Percentiles rank a stretch among this genome's conserved stretches.
Evolutionary conservation across 2,888 invertebrate species (phyloP).

Genomic region (Sylvicola cinctus): DNA sequence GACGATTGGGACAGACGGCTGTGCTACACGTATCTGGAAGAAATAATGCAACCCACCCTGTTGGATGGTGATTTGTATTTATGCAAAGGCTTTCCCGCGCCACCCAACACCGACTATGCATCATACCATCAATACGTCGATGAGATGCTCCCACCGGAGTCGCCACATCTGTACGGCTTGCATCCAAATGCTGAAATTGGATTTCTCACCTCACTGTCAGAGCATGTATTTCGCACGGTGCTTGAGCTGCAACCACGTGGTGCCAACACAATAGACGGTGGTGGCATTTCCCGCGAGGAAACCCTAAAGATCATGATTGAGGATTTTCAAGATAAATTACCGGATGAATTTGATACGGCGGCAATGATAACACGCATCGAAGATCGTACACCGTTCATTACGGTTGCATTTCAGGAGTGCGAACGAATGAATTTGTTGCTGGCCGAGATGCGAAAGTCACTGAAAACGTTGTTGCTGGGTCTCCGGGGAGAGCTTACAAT

Average conservation of each 20-base stretch:
- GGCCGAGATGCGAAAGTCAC: slow-evolving; percentile 55
- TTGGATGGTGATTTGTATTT: slow-evolving; percentile 66
- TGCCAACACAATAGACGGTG: slow-evolving; percentile 43
- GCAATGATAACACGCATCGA: slow-evolving; percentile 76
- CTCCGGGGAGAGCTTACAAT: slow-evolving; percentile 87
- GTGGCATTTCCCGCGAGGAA: slow-evolving; percentile 53
- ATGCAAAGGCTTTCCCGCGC: slow-evolving; percentile 68
- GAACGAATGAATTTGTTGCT: slow-evolving; percentile 85
- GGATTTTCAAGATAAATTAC: slow-evolving; percentile 72
- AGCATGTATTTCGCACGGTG: slow-evolving; percentile 61
- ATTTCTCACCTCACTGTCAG: slow-evolving; percentile 69
- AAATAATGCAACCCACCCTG: slow-evolving; percentile 73
- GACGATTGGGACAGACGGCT: slow-evolving; percentile 88
- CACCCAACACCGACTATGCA: slow-evolving; percentile 69
- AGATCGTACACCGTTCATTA: slow-evolving; percentile 76
- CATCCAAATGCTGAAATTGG: slow-evolving; percentile 94
- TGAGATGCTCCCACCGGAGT: slow-evolving; percentile 66
- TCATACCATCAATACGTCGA: slow-evolving; percentile 81
- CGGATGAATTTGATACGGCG: slow-evolving; percentile 66
- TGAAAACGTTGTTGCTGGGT: slow-evolving; percentile 72
- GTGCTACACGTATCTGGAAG: slow-evolving; percentile 67
- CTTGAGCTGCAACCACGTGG: slow-evolving; percentile 84
- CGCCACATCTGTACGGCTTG: slow-evolving; percentile 75
- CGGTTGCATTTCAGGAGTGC: slow-evolving; percentile 84
- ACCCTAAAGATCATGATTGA: slow-evolving; percentile 44